Evolutionary conservation across 1,140 invertebrate genomes (phyloP).

Genomic region (Drosophila arawakana): DNA sequence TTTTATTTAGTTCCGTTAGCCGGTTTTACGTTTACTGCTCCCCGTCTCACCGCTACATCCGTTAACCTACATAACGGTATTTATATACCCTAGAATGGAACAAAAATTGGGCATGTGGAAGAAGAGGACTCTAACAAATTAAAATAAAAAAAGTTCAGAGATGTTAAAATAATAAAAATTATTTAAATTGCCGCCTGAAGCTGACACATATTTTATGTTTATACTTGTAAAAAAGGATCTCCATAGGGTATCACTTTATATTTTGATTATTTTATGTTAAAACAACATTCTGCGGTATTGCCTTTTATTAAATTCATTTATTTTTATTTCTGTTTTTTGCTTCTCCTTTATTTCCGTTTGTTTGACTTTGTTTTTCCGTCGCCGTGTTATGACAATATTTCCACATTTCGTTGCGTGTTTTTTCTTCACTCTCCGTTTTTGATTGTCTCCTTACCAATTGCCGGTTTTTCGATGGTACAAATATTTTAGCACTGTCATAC

Average conservation of each 20-base stretch:
- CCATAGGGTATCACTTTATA: constrained; percentile 3
- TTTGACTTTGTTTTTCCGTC: constrained; percentile 33
- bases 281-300: constrained; percentile 3
- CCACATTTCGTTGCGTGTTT: constrained; percentile 57
- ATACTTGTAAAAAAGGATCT: too few relatives aligned
- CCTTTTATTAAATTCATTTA: constrained; percentile 34
- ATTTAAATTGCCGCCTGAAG: background rate
- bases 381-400: constrained; percentile 60
- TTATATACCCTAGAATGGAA: background rate
- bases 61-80: constrained; percentile 61
- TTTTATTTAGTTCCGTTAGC: constrained; percentile 73
- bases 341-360: constrained; percentile 31
- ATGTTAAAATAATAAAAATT: background rate
- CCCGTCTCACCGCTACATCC: constrained; percentile 19
- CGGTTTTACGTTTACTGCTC: background rate
- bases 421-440: constrained; percentile 11
- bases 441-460: constrained; percentile 41
- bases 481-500: constrained; percentile 45
- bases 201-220: too few relatives aligned
- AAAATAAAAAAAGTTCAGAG: background rate
- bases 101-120: background rate
- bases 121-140: background rate
- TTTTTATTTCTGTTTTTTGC: constrained; percentile 29
- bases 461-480: constrained; percentile 37
- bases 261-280: background rate